Evolutionary conservation across 2,113 vertebrate genomes (phyloP).

Genomic region (Hyla sarda): DNA sequence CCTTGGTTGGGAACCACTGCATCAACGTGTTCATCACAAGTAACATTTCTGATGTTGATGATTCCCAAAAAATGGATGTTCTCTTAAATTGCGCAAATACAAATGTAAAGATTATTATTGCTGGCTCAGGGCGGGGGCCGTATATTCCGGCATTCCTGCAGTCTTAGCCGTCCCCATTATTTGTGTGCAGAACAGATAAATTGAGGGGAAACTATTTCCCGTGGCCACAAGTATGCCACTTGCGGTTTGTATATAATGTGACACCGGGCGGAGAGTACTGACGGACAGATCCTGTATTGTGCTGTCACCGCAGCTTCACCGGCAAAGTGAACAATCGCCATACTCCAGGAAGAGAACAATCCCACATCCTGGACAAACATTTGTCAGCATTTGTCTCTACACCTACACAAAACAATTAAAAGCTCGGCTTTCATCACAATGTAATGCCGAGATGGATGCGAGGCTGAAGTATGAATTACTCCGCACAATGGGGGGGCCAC

Average conservation of each 20-base stretch:
- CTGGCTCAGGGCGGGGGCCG: background rate
- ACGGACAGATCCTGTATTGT: slow-evolving; percentile 24
- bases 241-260: background rate
- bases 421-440: slow-evolving; percentile 32
- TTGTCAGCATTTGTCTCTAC: slow-evolving; percentile 40
- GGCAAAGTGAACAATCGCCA: slow-evolving; percentile 18
- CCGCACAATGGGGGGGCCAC: background rate
- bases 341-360: slow-evolving; percentile 35
- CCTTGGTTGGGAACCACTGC: no score
- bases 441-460: background rate
- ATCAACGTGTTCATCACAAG: no score
- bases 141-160: slow-evolving; percentile 4
- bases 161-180: background rate
- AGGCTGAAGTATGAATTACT: background rate
- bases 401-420: slow-evolving; percentile 54
- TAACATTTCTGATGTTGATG: no score
- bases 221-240: slow-evolving; percentile 14
- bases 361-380: slow-evolving; percentile 57
- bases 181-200: background rate
- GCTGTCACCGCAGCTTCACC: background rate
- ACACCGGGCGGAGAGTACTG: background rate
- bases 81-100: background rate
- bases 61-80: background rate
- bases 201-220: background rate
- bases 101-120: background rate